Base-by-base conservation (phyloP, 1,140 invertebrate genomes). In the Drosophila nigrodunni region DNA sequence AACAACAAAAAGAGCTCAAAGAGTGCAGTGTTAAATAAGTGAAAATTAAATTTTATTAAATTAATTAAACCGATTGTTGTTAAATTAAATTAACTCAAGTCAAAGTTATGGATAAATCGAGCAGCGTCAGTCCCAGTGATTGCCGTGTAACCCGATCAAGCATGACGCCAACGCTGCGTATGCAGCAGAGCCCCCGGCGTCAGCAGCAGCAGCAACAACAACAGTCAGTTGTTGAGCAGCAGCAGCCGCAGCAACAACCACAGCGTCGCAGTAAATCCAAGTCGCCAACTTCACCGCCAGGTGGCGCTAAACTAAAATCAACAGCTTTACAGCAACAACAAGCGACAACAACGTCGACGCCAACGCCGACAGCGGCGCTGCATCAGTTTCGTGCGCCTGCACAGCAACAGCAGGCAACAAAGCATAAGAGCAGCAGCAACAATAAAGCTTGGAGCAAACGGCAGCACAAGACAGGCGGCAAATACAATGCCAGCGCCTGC, bases 371-470 rank as follows among this genome's bases (percentile, higher is more conserved):
- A 10, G 34, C 60, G 21, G 55, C 58, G n/a, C 83, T 80, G 41
- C 88, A 92, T 80, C 91, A 92, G 57, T 92, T 92, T 55, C 90
- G 91, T 58, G 88, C 91, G 39, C 91, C 91, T 7, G 72, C 72
- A 35, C 91, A 92, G 57, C 91, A 86, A 46, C 74, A 82, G 52
- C 87, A 87, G 21, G 73, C 62, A 7, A 55, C 58, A 21, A 83
- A 89, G 72, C 80, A 82, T 57, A 74, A 87, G 44, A 86, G 82
- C 62, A 68, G 10, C 44, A 49, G 6, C 78, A 82, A 66, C 82
- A 73, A 70, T 44, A 92, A 92, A 74, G 75, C 82, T 13, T 92
- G 91, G 90, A 81, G 89, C 55, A 92, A 92, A 61, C 65, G 91
- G 6, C 90, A 90, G 54, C 78, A 88, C 49, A 88, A 88, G 57